Evolutionary conservation across 1,140 invertebrate species (phyloP), one percentile per base, ranked within the genome.

Genomic region (Aphaenogaster ashmeadi): DNA sequence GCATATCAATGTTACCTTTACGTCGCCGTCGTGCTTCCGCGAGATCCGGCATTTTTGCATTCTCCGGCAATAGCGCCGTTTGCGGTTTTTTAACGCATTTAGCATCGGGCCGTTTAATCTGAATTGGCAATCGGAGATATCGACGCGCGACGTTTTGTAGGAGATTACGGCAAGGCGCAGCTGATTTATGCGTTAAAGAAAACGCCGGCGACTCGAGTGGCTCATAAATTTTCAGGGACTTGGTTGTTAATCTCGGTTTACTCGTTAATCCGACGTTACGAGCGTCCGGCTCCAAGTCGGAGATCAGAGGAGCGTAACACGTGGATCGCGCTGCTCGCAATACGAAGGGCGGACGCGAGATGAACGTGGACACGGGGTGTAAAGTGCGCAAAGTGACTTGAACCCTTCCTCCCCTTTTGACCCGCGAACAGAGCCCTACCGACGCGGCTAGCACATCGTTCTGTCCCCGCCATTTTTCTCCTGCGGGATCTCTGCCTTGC

Each of bases 261-360:
- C 41, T 83, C 80, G 71, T 75, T 84, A 84, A 84, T 84, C 80
- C 69, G 33, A 50, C 54, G 69, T 84, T 75, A 75, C 80, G 69
- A 75, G 69, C 69, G n/a, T 41, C 50, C 27, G 27, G 27, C 67
- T 47, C 21, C 47, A 58, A 84, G 80, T 75, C 80, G 60, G 80
- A 75, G 67, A 50, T 36, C 52, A n/a, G 79, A 69, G 71, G 41
- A 54, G 15, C 9, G 15, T 15, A 47, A 54, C n/a, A 36, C n/a
- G 27, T 62, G 41, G 6, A n/a, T 50, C 41, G 21, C 7, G 36
- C 21, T 58, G 21, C 66, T 47, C 79, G 67, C 67, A 67, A 83
- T 58, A 81, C 52, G 80, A 74, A 56, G 21, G 8, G 15, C 18
- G 52, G 52, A 60, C 52, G 66, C 52, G 64, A 81, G 66, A 81